Conservation (phyloP, 1,140 invertebrate genomes). For the Plodia interpunctella region DNA sequence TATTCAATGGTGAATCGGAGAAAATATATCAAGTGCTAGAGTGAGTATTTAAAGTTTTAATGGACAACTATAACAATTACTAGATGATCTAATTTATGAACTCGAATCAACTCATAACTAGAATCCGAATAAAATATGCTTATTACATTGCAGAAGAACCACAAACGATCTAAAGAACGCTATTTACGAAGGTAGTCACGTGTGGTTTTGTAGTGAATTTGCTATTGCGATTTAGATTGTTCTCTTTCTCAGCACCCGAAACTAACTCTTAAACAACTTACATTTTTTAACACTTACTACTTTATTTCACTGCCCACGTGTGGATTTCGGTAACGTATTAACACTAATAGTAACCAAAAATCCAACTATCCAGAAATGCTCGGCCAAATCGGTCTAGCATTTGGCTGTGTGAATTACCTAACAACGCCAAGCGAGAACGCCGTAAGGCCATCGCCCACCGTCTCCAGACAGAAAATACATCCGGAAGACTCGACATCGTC, state of each 20-base stretch:
- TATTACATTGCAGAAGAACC: slow-evolving; percentile 67
- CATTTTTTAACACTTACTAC: slow-evolving; percentile 28
- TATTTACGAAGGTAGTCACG: slow-evolving; percentile 68
- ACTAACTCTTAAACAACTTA: slow-evolving; percentile 24
- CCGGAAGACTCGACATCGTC: slow-evolving; percentile 53
- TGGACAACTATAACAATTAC: background rate
- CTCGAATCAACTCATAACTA: background rate
- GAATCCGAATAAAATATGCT: slow-evolving; percentile 37
- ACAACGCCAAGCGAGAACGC: slow-evolving; percentile 41
- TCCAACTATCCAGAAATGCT: slow-evolving; percentile 76
- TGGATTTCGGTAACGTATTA: slow-evolving; percentile 39
- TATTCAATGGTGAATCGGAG: slow-evolving; percentile 82
- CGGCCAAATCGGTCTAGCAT: slow-evolving; percentile 72
- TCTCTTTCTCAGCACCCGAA: slow-evolving; percentile 16
- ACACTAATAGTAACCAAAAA: slow-evolving; percentile 65
- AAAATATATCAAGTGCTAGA: slow-evolving; percentile 82
- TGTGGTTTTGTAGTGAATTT: slow-evolving; percentile 48
- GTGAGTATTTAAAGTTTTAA: slow-evolving; percentile 77
- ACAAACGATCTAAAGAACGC: slow-evolving; percentile 73
- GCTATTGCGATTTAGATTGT: slow-evolving; percentile 23
- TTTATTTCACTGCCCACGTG: slow-evolving; percentile 45
- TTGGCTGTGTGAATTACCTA: slow-evolving; percentile 74
- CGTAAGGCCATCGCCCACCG: slow-evolving; percentile 31
- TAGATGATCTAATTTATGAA: background rate
- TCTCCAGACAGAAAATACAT: slow-evolving; percentile 58